Evolutionary conservation across 2,888 invertebrate genomes (phyloP).

Genomic region (Norana najaformis): DNA sequence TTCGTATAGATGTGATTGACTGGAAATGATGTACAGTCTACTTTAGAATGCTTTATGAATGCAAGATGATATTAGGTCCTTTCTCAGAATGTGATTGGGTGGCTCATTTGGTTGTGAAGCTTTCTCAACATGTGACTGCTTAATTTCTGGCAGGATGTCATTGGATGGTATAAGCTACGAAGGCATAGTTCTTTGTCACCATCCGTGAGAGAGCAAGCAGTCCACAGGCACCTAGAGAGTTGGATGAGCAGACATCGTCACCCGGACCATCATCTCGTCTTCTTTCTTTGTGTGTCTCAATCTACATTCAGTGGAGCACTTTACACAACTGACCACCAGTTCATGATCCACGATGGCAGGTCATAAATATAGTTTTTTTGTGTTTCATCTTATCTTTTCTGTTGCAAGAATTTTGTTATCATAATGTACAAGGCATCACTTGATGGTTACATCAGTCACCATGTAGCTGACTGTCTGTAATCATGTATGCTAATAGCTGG

Average conservation of each 20-base stretch:
- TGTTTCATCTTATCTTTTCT: background rate
- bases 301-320: background rate
- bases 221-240: conserved; percentile 9
- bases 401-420: background rate
- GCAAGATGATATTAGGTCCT: background rate
- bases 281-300: conserved; percentile 7
- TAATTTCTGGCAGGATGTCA: conserved; percentile 29
- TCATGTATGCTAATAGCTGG: background rate
- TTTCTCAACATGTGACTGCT: background rate
- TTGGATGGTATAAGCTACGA: conserved; percentile 34
- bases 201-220: conserved; percentile 25
- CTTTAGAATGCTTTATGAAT: background rate
- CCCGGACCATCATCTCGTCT: background rate
- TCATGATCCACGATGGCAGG: conserved; percentile 10
- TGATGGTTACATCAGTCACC: no score
- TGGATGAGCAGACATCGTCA: background rate
- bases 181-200: background rate
- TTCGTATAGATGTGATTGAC: background rate
- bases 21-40: background rate
- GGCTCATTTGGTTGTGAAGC: background rate
- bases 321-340: background rate
- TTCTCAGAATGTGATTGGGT: background rate
- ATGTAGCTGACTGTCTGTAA: no score
- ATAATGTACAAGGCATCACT: no score
- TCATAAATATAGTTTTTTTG: background rate